A percentile compares a stretch with the other conserved stretches of the same genome.
Evolutionary conservation across 1,140 invertebrate genomes (phyloP).

Genomic region (Liolophura sinensis): DNA sequence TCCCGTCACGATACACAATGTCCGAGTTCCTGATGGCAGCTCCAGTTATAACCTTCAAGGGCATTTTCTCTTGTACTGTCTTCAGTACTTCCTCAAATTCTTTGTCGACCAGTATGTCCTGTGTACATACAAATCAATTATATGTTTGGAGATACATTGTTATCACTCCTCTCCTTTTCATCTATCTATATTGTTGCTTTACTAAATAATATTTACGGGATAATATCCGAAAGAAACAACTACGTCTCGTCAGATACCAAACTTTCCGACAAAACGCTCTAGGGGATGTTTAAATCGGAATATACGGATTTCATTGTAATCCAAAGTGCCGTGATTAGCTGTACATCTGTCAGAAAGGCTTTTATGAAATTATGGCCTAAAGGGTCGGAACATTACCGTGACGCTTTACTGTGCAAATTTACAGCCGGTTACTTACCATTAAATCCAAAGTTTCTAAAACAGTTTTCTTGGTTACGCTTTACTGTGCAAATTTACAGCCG

Average conservation of each 20-base stretch:
- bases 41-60: constrained; percentile 23
- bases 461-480: background rate
- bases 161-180: no score
- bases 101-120: constrained; percentile 28
- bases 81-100: constrained; percentile 8
- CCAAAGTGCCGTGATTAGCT: background rate
- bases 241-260: no score
- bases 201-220: no score
- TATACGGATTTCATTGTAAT: no score
- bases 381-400: background rate
- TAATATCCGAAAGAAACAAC: no score
- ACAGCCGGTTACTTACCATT: no score
- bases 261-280: no score
- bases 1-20: constrained; percentile 20
- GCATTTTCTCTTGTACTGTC: constrained; percentile 12
- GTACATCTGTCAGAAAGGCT: background rate
- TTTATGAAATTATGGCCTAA: background rate
- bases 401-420: background rate
- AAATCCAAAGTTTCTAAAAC: background rate
- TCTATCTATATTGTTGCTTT: no score
- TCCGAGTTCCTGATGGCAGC: constrained; percentile 13
- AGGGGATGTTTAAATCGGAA: no score
- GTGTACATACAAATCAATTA: background rate
- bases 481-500: no score
- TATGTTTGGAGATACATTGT: no score